Evolutionary conservation across 1,140 invertebrate genomes (phyloP).

Genomic region (Goniozus legneri): DNA sequence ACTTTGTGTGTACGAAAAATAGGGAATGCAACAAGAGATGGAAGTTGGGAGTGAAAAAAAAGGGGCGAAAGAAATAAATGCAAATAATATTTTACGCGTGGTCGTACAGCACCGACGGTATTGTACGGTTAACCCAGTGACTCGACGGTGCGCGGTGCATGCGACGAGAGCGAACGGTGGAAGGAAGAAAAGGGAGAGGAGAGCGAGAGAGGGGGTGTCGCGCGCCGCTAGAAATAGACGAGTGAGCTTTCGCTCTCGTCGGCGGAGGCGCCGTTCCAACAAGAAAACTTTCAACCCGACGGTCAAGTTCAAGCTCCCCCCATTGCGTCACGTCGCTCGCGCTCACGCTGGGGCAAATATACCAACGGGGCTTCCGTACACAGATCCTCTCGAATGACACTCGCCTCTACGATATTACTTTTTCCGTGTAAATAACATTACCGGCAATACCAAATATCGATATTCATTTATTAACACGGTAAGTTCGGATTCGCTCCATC

Average conservation of each 20-base stretch:
- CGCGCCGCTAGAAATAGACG: conserved; percentile 47
- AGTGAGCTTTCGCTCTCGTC: conserved; percentile 42
- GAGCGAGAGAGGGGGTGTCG: conserved; percentile 33
- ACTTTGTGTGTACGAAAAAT: no score
- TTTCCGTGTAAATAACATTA: no score
- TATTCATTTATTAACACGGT: no score
- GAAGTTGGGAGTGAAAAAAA: conserved; percentile 3
- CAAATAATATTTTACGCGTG: conserved; percentile 19
- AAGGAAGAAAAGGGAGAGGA: not conserved
- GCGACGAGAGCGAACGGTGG: not conserved
- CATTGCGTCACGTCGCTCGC: no score
- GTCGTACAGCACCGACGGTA: conserved; percentile 21
- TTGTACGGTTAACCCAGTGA: conserved; percentile 45
- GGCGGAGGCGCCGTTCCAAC: conserved; percentile 37
- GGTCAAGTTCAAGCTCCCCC: conserved; percentile 50
- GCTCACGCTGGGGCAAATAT: no score
- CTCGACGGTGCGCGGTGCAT: conserved; percentile 22
- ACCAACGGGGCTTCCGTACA: no score
- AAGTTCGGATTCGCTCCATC: no score
- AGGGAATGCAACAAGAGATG: no score
- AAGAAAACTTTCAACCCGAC: conserved; percentile 45
- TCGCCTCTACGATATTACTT: no score
- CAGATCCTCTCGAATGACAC: no score
- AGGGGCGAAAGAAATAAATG: not conserved
- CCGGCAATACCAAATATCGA: no score